A percentile compares a stretch with the other conserved stretches of the same genome.
phyloP scores from a whole-genome alignment of 2,888 invertebrate genomes.

The Agrotis exclamationis region DNA sequence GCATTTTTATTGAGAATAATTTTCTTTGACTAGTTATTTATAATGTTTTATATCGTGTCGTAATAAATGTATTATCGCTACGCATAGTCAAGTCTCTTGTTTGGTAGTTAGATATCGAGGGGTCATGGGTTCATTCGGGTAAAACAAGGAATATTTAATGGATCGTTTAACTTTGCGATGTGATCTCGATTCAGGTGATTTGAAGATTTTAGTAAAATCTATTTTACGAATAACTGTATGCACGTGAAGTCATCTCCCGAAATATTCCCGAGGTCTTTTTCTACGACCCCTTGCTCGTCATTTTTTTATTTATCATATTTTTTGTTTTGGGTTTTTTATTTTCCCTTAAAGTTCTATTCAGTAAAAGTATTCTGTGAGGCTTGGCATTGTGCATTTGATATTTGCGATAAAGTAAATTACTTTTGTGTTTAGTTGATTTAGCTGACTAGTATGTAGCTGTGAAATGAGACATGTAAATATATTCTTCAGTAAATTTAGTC shows the following conservation, averaged over 20 bases:
- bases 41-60: conserved; percentile 18
- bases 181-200: neutral
- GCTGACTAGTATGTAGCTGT: neutral
- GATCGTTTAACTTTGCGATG: conserved; percentile 23
- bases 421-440: neutral
- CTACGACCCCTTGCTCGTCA: neutral
- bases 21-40: neutral
- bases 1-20: neutral
- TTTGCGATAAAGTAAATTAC: neutral
- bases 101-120: conserved; percentile 59
- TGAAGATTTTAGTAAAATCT: conserved; percentile 1
- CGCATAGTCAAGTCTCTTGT: conserved; percentile 52
- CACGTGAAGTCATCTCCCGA: neutral
- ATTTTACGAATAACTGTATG: neutral
- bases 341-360: neutral
- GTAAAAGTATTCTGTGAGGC: neutral
- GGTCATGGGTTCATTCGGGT: conserved; percentile 64
- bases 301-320: too few species aligned
- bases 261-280: neutral
- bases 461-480: neutral
- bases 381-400: neutral
- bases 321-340: too few species aligned
- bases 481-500: neutral
- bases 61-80: conserved; percentile 47
- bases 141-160: conserved; percentile 38